Evolutionary conservation across 2,113 vertebrate species (phyloP).

Genomic region (Regulus satrapa): DNA sequence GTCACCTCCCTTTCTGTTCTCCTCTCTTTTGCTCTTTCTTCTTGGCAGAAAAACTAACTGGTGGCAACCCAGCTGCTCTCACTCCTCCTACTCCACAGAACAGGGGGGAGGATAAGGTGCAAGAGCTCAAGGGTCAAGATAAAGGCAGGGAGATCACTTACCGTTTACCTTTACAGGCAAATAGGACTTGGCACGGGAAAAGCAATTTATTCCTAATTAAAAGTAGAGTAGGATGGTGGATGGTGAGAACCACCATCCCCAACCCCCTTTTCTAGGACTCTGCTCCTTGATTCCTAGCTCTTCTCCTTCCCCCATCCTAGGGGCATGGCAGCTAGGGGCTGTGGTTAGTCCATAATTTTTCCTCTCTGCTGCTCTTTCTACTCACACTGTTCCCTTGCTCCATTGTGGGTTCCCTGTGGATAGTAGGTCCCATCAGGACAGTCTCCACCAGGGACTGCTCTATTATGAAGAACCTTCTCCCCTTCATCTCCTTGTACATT

Average conservation of each 20-base stretch:
- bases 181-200: neutral
- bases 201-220: neutral
- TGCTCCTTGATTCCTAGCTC: neutral
- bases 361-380: neutral
- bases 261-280: neutral
- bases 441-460: neutral
- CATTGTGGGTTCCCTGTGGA: too few relatives aligned
- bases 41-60: neutral
- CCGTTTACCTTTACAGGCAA: neutral
- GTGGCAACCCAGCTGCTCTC: neutral
- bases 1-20: neutral
- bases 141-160: neutral
- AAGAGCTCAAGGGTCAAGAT: neutral
- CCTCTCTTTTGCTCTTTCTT: neutral
- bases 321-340: neutral
- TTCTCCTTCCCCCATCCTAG: neutral
- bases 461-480: neutral
- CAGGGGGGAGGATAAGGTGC: neutral
- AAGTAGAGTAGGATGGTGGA: neutral
- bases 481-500: neutral
- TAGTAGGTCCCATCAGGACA: neutral
- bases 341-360: neutral
- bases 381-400: neutral
- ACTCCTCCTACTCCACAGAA: neutral
- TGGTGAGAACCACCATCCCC: neutral